A percentile compares a stretch with the other conserved stretches of the same genome.
phyloP scores from a whole-genome alignment of 2,113 vertebrate genomes.

The Nannobrachium achirus region DNA sequence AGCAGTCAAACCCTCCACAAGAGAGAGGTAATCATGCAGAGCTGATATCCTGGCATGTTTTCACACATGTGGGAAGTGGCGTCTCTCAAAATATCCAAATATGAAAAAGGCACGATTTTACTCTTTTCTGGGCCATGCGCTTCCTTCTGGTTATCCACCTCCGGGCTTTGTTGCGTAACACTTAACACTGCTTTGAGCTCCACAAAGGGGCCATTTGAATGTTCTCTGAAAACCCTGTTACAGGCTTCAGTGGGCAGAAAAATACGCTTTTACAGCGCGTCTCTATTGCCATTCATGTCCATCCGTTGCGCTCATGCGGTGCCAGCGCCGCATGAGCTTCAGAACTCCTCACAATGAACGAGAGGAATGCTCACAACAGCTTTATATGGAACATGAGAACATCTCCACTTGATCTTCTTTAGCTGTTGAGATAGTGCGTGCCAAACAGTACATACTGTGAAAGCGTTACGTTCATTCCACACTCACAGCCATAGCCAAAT shows the following conservation, averaged over 20 bases:
- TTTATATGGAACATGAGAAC: slow-evolving; percentile 1
- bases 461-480: slow-evolving; percentile 28
- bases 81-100: slow-evolving; percentile 28
- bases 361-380: background rate
- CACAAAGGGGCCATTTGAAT: slow-evolving; percentile 48
- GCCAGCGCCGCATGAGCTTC: slow-evolving; percentile 27
- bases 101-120: slow-evolving; percentile 38
- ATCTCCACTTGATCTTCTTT: slow-evolving; percentile 1
- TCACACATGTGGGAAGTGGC: slow-evolving; percentile 48
- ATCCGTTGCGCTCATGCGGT: background rate
- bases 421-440: slow-evolving; percentile 5
- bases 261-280: slow-evolving; percentile 28
- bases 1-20: background rate
- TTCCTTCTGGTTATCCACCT: slow-evolving; percentile 59
- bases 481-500: slow-evolving; percentile 11
- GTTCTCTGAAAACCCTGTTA: slow-evolving; percentile 42
- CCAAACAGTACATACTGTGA: background rate
- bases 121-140: slow-evolving; percentile 17
- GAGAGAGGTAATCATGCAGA: slow-evolving; percentile 19
- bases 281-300: background rate
- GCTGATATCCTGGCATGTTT: slow-evolving; percentile 32
- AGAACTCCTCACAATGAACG: slow-evolving; percentile 1
- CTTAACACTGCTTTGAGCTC: slow-evolving; percentile 51
- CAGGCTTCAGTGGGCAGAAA: slow-evolving; percentile 34
- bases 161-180: slow-evolving; percentile 63